phyloP scores from a whole-genome alignment of 2,797 vertebrate genomes.

The Meriones psammophilus region DNA sequence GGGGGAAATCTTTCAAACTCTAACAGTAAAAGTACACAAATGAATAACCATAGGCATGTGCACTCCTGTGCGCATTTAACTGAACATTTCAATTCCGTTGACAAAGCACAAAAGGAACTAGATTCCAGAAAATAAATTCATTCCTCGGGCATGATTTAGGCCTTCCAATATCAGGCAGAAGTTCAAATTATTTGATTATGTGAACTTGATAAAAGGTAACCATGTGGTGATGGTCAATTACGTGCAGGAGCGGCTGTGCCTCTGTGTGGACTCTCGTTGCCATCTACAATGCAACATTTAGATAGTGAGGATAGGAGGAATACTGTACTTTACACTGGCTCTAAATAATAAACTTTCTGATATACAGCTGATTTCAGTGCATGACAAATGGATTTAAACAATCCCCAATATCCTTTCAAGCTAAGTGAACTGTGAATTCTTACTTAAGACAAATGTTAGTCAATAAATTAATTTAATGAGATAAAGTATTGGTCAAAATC shows the following conservation, averaged over 20 bases:
- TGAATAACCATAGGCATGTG: not conserved
- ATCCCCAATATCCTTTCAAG: not conserved
- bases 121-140: conserved; percentile 69
- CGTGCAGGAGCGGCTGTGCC: not conserved
- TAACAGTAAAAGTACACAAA: conserved; percentile 57
- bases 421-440: conserved; percentile 4
- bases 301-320: conserved; percentile 19
- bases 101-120: conserved; percentile 72
- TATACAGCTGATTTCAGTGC: not conserved
- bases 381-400: not conserved
- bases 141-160: conserved; percentile 35
- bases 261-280: not conserved
- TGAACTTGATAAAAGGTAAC: conserved; percentile 35
- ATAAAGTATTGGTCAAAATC: not conserved
- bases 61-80: not conserved
- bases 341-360: conserved; percentile 6
- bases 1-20: conserved; percentile 37
- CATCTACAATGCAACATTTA: not conserved
- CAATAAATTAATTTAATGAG: conserved; percentile 32
- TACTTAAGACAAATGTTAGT: conserved; percentile 35
- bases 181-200: conserved; percentile 66
- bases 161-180: conserved; percentile 45
- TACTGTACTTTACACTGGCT: not conserved
- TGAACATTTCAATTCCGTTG: conserved; percentile 66
- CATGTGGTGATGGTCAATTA: not conserved